These are phyloP conservation scores for Dendroctonus valens DNA, from an alignment of 1,140 invertebrate species.

Conservation along the genomic window DNA sequence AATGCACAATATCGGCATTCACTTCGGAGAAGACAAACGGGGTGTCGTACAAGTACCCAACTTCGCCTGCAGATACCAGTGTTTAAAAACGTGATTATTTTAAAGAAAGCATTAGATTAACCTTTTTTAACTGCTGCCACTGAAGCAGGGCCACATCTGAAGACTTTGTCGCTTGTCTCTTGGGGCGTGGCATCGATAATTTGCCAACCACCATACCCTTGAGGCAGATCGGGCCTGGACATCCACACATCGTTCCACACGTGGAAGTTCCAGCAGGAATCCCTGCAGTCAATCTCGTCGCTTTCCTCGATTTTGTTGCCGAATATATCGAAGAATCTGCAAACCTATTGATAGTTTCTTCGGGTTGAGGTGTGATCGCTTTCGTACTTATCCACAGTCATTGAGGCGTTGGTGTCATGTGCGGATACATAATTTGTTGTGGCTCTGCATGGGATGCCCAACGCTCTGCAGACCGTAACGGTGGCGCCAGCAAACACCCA, in stretches of 20 bases:
- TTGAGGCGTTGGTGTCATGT: conserved; percentile 70
- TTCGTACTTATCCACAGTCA: conserved; percentile 64
- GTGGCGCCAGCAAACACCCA: conserved; percentile 77
- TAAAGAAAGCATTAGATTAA: background rate
- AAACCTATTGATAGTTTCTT: conserved; percentile 46
- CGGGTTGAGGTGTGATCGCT: background rate
- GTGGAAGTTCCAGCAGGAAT: conserved; percentile 77
- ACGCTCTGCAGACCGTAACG: conserved; percentile 63
- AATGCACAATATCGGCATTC: conserved; percentile 73
- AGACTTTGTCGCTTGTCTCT: conserved; percentile 64
- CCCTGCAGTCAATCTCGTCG: conserved; percentile 55
- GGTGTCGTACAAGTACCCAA: conserved; percentile 72
- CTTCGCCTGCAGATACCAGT: conserved; percentile 50
- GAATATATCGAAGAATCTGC: conserved; percentile 60
- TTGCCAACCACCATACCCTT: conserved; percentile 77
- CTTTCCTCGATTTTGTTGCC: conserved; percentile 63
- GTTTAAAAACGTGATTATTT: background rate
- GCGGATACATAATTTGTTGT: conserved; percentile 78
- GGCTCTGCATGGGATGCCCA: conserved; percentile 68
- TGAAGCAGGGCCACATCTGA: conserved; percentile 69
- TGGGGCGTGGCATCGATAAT: conserved; percentile 77
- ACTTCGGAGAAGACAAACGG: conserved; percentile 77
- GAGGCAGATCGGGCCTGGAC: conserved; percentile 69
- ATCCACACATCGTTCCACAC: conserved; percentile 87
- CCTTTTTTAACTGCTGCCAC: conserved; percentile 71